Base-by-base conservation (phyloP, 2,888 invertebrate species). In the Nezara viridula region DNA sequence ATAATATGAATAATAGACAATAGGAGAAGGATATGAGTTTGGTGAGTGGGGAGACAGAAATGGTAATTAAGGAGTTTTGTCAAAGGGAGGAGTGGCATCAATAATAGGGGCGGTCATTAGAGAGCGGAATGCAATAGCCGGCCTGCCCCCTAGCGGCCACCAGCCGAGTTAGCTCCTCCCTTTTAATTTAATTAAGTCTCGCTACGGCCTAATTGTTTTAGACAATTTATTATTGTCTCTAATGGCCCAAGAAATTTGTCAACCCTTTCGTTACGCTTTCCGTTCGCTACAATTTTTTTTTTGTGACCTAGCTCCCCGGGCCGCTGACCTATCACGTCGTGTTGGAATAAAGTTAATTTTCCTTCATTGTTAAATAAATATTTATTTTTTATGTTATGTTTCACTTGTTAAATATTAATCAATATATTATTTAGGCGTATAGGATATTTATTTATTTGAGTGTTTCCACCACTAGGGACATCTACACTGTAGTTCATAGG, bases 171-270 rank as follows among this genome's bases (percentile, higher is more conserved):
- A 81, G 81, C 44, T 37, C 86, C 88, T 55, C 60, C 66, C 85
- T 88, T 88, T 88, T 88, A 88, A 88, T 88, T 88, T 88, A 88
- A 88, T 88, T 88, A 88, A 88, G 88, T 52, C 86, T 86, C 86
- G 66, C 9, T 27, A 55, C 47, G 85, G 44, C 27, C 77, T 88
- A 88, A 88, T 88, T 88, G 88, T 88, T 88, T 88, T 88, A 49
- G 77, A 81, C 88, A 88, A 88, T 88, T 88, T 88, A 88, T 88
- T 88, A 88, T 52, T 44, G 40, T 37, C 81, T 40, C 81, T 81
- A 81, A 81, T 81, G 81, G 81, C n/a, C 44, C 40, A 81, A 81
- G 81, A 81, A 81, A 81, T 81, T 81, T 81, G 81, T 81, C 81
- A 81, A 81, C 81, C 81, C 44, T 81, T 50, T 47, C 44, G 85